Percentiles rank a stretch among this genome's conserved stretches.
Conservation (phyloP, 2,797 vertebrate genomes). For the Erethizon dorsatum region DNA sequence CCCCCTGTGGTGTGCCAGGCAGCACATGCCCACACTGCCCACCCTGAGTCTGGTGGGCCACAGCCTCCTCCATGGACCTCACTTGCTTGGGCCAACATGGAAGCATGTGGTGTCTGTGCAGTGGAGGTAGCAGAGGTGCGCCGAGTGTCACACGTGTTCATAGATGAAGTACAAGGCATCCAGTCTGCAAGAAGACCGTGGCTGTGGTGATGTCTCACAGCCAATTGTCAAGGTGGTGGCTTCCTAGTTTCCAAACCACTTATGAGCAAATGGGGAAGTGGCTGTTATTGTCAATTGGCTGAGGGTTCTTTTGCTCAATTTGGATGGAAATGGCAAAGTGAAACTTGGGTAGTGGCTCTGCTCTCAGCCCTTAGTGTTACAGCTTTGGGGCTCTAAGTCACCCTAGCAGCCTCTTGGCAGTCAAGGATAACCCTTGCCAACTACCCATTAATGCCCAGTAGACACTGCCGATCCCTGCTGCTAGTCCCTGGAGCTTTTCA, state of each 20-base stretch:
- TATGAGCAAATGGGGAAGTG: not conserved
- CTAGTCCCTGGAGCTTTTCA: not conserved
- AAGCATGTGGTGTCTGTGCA: not conserved
- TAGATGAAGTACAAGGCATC: no score
- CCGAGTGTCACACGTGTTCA: not conserved
- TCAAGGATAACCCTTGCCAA: not conserved
- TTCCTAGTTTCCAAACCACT: not conserved
- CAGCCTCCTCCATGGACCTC: not conserved
- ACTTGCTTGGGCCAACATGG: not conserved
- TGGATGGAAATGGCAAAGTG: not conserved
- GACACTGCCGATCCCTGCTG: not conserved
- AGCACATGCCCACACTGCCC: rapidly evolving
- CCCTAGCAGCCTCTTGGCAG: not conserved
- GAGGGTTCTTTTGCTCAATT: not conserved
- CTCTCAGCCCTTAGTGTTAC: not conserved
- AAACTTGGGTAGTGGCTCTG: not conserved
- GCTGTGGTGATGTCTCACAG: not conserved
- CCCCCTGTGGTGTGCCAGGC: rapidly evolving
- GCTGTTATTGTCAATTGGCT: not conserved
- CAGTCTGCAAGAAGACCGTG: not conserved
- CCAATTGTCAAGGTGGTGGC: rapidly evolving
- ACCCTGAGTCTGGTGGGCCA: not conserved
- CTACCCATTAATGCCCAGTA: not conserved
- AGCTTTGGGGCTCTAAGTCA: not conserved
- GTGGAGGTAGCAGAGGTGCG: not conserved